phyloP scores from a whole-genome alignment of 1,140 invertebrate genomes.

The Cotesia vestalis region DNA sequence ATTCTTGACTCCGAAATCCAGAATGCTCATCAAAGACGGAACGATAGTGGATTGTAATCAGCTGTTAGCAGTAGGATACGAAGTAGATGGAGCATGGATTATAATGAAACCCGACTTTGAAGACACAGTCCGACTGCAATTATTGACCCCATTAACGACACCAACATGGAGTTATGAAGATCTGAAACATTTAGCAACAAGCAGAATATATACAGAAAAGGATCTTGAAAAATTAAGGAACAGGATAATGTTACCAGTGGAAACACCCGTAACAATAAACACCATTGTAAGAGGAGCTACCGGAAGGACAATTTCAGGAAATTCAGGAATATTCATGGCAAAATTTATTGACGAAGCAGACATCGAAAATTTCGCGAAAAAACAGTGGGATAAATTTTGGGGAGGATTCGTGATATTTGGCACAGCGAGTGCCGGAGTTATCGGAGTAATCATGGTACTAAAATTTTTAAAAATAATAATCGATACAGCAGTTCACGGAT shows the following conservation, averaged over 20 bases:
- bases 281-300: background rate
- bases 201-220: slow-evolving; percentile 24
- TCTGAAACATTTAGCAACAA: slow-evolving; percentile 20
- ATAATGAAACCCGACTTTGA: background rate
- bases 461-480: no score
- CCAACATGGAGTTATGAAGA: slow-evolving; percentile 29
- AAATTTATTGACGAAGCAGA: slow-evolving; percentile 24
- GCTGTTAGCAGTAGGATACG: slow-evolving; percentile 14
- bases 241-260: slow-evolving; percentile 34
- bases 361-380: slow-evolving; percentile 12
- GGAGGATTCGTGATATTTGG: slow-evolving; percentile 28
- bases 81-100: slow-evolving; percentile 30
- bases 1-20: slow-evolving; percentile 30
- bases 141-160: background rate
- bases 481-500: no score
- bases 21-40: slow-evolving; percentile 24
- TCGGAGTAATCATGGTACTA: background rate
- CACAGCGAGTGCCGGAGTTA: slow-evolving; percentile 12
- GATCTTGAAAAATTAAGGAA: slow-evolving; percentile 34
- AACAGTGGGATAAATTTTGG: slow-evolving; percentile 17
- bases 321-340: background rate
- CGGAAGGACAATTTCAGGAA: background rate
- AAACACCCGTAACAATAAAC: slow-evolving; percentile 38
- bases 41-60: slow-evolving; percentile 27
- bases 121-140: background rate